phyloP scores from a whole-genome alignment of 2,888 invertebrate species.

The Meteorus colon region DNA sequence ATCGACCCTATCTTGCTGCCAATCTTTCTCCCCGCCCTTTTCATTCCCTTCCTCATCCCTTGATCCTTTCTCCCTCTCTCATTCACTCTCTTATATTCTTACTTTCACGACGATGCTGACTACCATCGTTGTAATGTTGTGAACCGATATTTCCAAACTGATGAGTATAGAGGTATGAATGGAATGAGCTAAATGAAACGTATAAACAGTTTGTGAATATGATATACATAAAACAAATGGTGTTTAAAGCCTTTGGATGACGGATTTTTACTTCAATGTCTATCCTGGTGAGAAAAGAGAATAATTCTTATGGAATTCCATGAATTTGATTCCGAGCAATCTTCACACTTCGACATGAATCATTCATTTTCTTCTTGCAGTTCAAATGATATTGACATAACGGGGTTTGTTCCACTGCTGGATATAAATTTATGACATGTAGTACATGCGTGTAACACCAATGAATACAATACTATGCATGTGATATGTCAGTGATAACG shows the following conservation, averaged over 20 bases:
- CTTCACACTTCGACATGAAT: too few relatives aligned
- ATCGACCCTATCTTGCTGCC: conserved; percentile 45
- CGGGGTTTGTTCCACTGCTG: neutral
- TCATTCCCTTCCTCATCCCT: conserved; percentile 23
- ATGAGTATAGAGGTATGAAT: too few relatives aligned
- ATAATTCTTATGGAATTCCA: too few relatives aligned
- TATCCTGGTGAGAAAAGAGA: too few relatives aligned
- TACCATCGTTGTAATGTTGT: neutral
- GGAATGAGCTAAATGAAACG: too few relatives aligned
- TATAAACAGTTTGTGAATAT: too few relatives aligned
- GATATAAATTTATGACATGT: neutral
- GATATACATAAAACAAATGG: too few relatives aligned
- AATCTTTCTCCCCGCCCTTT: conserved; percentile 46
- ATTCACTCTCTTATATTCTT: conserved; percentile 16
- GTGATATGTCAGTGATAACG: conserved; percentile 43
- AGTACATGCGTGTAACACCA: neutral
- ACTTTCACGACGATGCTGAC: neutral
- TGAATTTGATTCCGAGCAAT: too few relatives aligned
- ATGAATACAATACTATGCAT: conserved; percentile 14
- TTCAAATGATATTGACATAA: neutral
- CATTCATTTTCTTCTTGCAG: neutral
- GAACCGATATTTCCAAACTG: too few relatives aligned
- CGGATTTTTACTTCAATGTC: too few relatives aligned
- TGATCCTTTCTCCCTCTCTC: conserved; percentile 27
- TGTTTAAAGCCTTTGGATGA: too few relatives aligned